Evolutionary conservation across 64 coral and sea anemone species (phyloP), one percentile per base, ranked within the genome.

Genomic region (Anthopleura sola): DNA sequence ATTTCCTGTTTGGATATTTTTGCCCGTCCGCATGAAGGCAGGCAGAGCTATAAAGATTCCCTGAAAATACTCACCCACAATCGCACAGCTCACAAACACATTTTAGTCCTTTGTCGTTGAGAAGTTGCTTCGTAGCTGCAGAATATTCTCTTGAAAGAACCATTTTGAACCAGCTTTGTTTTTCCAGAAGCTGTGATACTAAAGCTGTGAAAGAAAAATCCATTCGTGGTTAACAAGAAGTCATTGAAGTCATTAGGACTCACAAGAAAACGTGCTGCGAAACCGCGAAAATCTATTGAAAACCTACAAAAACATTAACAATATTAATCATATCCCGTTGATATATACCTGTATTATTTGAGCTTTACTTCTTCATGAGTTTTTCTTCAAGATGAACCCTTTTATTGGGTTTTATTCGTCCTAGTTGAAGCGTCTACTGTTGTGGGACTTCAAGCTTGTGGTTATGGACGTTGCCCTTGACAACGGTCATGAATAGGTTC

Each of bases 81-180:
- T 92, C 90, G 80, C 90, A 92, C 19, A 92, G 75, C 46, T 92
- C 90, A 9, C 90, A 92, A 36, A 92, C 90, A 54, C 90, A 92
- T 78, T 87, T 83, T 37, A 92, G 60, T 80, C 90, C 90, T 46
- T 84, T 87, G 14, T 92, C 77, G 36, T 83, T 83, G 55, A 92
- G 81, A 29, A 92, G 60, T 1, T 87, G 60, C 33, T 87, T 83
- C 3, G 90, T 92, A 75, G 80, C 85, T 6, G 90, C 90, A 13
- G 90, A 85, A 33, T 92, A 92, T 18, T 87, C 36, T 56, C 90
- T 92, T 75, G 28, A 24, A 28, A 87, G 38, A 10, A 86, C 80
- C 90, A 92, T 92, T n/a, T 76, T 83, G n/a, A 6, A 77, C 36
- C 34, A 37, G 75, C 37, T 36, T 77, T 79, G 24, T 16, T 39